phyloP scores from a whole-genome alignment of 2,113 vertebrate species.

The Odocoileus hemionus region DNA sequence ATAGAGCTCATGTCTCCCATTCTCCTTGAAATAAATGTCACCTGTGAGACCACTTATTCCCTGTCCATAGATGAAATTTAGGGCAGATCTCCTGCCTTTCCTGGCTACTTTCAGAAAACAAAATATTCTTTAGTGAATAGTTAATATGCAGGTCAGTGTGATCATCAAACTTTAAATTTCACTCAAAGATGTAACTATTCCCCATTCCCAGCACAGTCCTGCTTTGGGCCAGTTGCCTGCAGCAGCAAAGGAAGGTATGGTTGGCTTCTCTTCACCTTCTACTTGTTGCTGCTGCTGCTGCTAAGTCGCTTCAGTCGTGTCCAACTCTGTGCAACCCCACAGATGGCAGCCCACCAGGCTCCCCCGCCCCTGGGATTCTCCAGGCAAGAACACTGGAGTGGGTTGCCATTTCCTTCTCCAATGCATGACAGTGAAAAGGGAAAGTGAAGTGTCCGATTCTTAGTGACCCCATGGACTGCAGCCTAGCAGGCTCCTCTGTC shows the following conservation, averaged over 20 bases:
- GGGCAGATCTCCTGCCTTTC: background rate
- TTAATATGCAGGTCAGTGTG: background rate
- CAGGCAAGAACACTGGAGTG: no score
- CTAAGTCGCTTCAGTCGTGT: no score
- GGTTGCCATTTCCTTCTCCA: no score
- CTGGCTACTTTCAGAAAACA: background rate
- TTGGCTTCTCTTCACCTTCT: background rate
- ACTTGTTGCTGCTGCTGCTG: no score
- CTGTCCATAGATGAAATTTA: background rate
- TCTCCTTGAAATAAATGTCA: background rate
- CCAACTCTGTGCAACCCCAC: no score
- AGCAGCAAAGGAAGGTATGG: background rate
- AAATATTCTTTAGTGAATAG: background rate
- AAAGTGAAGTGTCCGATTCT: no score
- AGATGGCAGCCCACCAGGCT: no score
- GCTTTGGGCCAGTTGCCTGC: background rate
- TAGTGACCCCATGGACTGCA: no score
- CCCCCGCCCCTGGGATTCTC: no score
- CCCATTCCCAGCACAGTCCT: background rate
- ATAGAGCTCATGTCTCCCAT: background rate
- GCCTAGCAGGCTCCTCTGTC: no score
- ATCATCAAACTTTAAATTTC: background rate
- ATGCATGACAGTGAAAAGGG: no score
- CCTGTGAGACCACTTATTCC: background rate
- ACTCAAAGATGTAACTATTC: background rate